Evolutionary conservation across 2,113 vertebrate genomes (phyloP).

Genomic region (Chlorodrepanis virens): DNA sequence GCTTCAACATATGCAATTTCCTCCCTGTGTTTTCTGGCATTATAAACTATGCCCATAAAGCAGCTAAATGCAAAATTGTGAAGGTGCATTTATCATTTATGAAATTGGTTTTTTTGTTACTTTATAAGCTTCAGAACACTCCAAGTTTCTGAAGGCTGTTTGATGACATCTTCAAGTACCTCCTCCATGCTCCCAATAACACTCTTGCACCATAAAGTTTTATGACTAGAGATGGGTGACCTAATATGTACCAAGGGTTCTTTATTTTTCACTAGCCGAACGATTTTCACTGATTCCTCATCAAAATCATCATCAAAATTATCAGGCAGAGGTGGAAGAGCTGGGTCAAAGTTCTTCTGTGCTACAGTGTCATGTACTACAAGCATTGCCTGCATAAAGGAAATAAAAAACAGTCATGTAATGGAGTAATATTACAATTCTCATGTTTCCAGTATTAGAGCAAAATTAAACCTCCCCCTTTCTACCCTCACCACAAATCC

Average conservation of each 20-base stretch:
- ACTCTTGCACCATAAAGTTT: neutral
- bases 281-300: constrained; percentile 95
- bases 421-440: neutral
- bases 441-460: neutral
- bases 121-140: neutral
- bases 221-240: neutral
- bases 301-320: constrained; percentile 88
- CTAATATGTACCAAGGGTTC: constrained; percentile 85
- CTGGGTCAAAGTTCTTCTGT: constrained; percentile 93
- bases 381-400: constrained; percentile 83
- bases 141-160: neutral
- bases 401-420: neutral
- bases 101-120: neutral
- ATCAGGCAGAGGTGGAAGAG: constrained; percentile 87
- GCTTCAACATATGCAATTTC: neutral
- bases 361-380: constrained; percentile 92
- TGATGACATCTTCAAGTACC: neutral
- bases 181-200: neutral
- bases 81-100: neutral
- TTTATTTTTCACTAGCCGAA: constrained; percentile 94
- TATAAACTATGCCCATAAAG: neutral
- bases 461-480: neutral
- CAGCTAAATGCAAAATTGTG: neutral
- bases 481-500: neutral
- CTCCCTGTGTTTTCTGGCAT: neutral